Evolutionary conservation across 2,113 vertebrate genomes (phyloP).

Genomic region (Oreochromis niloticus): DNA sequence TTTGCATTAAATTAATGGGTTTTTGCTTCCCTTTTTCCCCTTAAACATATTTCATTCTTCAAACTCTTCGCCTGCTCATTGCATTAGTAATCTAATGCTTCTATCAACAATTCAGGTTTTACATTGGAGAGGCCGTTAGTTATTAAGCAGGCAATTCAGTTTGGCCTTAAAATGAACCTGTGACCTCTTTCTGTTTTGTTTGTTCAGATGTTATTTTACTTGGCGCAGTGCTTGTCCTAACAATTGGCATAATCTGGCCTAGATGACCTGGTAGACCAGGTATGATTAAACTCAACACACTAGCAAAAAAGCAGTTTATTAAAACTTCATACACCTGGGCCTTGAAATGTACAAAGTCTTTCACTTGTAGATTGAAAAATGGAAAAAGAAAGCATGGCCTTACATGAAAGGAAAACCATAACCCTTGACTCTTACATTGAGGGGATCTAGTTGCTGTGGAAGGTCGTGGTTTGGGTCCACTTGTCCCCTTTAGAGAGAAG

Average conservation of each 20-base stretch:
- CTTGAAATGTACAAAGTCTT: not conserved
- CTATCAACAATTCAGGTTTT: not conserved
- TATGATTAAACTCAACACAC: not conserved
- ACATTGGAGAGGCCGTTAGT: not conserved
- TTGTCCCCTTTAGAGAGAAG: fast-evolving
- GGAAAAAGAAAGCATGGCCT: not conserved
- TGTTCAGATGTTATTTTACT: not conserved
- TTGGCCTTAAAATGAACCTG: not conserved
- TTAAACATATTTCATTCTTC: not conserved
- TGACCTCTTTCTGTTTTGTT: not conserved
- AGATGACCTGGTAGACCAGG: not conserved
- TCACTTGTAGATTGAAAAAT: not conserved
- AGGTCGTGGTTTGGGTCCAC: not conserved
- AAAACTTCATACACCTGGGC: not conserved
- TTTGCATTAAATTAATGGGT: not conserved
- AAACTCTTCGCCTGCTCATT: not conserved
- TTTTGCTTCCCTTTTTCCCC: not conserved
- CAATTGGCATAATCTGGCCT: not conserved
- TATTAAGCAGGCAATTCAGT: not conserved
- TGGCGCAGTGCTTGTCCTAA: not conserved
- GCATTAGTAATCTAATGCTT: not conserved
- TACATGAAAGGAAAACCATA: not conserved
- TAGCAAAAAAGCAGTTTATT: not conserved
- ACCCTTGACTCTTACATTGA: not conserved
- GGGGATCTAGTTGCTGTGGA: not conserved